A percentile compares a stretch with the other conserved stretches of the same genome.
phyloP scores from a whole-genome alignment of 2,888 invertebrate genomes.

The Caenorhabditis macrosperma region DNA sequence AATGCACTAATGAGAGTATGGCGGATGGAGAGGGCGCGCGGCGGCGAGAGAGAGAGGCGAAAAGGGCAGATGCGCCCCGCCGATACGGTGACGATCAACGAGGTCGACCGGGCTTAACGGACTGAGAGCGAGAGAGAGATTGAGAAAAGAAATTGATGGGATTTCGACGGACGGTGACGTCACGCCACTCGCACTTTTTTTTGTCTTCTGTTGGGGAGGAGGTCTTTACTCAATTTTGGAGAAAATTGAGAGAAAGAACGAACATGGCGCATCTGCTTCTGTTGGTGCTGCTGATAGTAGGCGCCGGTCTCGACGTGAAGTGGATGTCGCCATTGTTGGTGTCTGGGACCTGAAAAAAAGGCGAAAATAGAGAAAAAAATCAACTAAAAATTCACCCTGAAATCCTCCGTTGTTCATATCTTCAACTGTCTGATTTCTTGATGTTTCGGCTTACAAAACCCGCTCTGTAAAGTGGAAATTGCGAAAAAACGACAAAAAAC shows the following conservation, averaged over 20 bases:
- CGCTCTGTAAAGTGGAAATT: not conserved
- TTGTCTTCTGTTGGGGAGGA: too few species aligned
- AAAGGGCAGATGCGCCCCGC: not conserved
- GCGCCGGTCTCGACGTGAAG: not conserved
- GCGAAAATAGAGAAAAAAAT: not conserved
- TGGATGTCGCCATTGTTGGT: not conserved
- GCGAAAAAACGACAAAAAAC: not conserved
- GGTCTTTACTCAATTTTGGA: not conserved
- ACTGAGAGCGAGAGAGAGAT: not conserved
- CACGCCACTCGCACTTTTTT: too few species aligned
- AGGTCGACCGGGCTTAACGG: too few species aligned
- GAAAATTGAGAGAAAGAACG: not conserved
- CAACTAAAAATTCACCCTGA: not conserved
- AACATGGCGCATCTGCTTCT: not conserved
- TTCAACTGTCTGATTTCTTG: not conserved
- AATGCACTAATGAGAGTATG: constrained; percentile 8
- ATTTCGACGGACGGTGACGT: too few species aligned
- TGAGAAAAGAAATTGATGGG: too few species aligned
- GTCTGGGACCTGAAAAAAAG: not conserved
- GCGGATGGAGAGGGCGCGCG: not conserved
- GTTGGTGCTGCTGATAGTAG: not conserved
- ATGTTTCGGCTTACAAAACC: not conserved
- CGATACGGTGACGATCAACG: not conserved
- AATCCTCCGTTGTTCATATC: not conserved
- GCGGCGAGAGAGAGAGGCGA: not conserved